A percentile compares a stretch with the other conserved stretches of the same genome.
Conservation (phyloP, 2,113 vertebrate species). For the Grantiella picta region DNA sequence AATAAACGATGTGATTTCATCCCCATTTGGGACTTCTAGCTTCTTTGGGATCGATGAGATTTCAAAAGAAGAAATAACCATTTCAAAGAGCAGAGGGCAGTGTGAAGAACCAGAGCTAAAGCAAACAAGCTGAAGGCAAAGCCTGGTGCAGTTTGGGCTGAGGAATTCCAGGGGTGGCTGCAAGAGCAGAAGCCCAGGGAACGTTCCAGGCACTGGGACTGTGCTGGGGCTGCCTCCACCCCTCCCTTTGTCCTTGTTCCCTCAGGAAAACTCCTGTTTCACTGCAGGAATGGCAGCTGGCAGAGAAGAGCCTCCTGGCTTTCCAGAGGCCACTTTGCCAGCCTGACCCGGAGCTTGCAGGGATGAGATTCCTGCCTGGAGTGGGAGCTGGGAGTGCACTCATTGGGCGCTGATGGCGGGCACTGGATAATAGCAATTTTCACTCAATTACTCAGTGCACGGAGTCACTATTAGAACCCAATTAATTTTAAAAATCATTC, state of each 20-base stretch:
- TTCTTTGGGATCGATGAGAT: not conserved
- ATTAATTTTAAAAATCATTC: slow-evolving; percentile 48
- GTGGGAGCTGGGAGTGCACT: not conserved
- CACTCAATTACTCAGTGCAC: slow-evolving; percentile 43
- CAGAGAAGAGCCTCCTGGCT: not conserved
- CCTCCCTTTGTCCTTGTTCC: not conserved
- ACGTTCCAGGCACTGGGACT: not conserved
- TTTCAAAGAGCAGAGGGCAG: not conserved
- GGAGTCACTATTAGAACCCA: slow-evolving; percentile 30
- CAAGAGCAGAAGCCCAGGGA: not conserved
- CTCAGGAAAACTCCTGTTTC: not conserved
- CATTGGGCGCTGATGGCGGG: slow-evolving; percentile 1
- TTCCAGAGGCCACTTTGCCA: not conserved
- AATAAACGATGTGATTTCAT: not conserved
- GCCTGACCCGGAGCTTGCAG: not conserved
- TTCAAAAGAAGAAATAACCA: not conserved
- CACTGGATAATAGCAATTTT: slow-evolving; percentile 12
- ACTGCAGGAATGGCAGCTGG: not conserved
- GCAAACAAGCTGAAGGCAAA: not conserved
- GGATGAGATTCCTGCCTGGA: not conserved
- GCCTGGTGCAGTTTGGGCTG: not conserved
- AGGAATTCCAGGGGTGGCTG: no score
- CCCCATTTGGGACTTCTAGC: not conserved
- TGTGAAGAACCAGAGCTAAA: not conserved
- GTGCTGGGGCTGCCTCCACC: not conserved